These are phyloP conservation scores for Tylochromis polylepis DNA, from an alignment of 2,113 vertebrate genomes.

Conservation along the genomic window DNA sequence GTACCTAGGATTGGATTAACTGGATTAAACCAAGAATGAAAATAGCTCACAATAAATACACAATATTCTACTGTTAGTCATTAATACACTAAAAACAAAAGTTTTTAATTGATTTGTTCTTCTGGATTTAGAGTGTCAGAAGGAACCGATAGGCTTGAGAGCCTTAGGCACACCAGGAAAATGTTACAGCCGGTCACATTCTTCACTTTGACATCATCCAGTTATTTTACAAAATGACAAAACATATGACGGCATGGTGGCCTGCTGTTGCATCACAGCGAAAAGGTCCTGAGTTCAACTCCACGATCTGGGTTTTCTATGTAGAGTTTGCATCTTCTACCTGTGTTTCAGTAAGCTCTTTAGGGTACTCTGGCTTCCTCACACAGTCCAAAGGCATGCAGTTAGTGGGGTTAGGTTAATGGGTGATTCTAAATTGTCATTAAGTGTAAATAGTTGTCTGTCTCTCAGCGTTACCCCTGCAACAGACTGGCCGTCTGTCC, in stretches of 20 bases:
- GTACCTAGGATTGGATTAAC: background rate
- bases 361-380: background rate
- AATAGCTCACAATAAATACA: background rate
- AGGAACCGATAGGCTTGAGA: background rate
- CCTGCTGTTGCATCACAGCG: background rate
- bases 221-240: background rate
- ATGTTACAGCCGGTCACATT: background rate
- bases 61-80: background rate
- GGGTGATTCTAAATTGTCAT: background rate
- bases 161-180: background rate
- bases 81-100: background rate
- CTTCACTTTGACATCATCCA: background rate
- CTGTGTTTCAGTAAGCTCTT: background rate
- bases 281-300: background rate
- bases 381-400: background rate
- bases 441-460: background rate
- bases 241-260: background rate
- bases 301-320: background rate
- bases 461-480: background rate
- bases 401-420: rapidly evolving
- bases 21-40: background rate
- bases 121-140: background rate
- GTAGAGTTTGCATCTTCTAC: too few relatives aligned
- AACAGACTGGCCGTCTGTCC: background rate
- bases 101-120: background rate